Percentiles rank a stretch among this genome's conserved stretches.
phyloP scores from a whole-genome alignment of 2,113 vertebrate genomes.

The Lophotis ruficrista region DNA sequence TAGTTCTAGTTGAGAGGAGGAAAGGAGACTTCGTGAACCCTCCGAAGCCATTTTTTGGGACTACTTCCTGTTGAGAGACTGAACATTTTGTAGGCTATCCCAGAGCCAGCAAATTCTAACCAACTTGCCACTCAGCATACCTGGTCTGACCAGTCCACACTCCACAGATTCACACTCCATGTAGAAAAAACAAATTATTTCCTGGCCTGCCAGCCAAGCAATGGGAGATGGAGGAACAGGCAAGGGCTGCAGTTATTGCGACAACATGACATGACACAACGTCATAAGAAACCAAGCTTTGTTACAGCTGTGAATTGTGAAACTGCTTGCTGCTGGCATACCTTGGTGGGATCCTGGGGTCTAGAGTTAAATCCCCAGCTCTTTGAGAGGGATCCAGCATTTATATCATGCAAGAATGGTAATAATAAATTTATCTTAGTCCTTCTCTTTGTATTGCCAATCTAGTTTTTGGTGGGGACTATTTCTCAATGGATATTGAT shows the following conservation, averaged over 20 bases:
- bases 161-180: rapidly evolving
- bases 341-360: rapidly evolving
- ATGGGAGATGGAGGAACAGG: background rate
- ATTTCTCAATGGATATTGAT: background rate
- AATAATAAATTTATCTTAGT: background rate
- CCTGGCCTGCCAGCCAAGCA: background rate
- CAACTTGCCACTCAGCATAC: background rate
- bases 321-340: background rate
- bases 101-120: background rate
- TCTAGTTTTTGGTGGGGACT: background rate
- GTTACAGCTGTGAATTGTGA: background rate
- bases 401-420: background rate
- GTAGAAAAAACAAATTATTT: background rate
- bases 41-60: background rate
- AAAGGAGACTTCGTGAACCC: background rate
- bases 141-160: background rate
- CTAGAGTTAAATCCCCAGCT: rapidly evolving
- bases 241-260: background rate
- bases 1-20: background rate
- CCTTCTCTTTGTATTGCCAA: background rate
- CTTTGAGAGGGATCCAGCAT: background rate
- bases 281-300: background rate
- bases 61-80: background rate
- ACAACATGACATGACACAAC: rapidly evolving
- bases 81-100: background rate